phyloP scores from a whole-genome alignment of 2,888 invertebrate genomes.

The Myopa testacea region DNA sequence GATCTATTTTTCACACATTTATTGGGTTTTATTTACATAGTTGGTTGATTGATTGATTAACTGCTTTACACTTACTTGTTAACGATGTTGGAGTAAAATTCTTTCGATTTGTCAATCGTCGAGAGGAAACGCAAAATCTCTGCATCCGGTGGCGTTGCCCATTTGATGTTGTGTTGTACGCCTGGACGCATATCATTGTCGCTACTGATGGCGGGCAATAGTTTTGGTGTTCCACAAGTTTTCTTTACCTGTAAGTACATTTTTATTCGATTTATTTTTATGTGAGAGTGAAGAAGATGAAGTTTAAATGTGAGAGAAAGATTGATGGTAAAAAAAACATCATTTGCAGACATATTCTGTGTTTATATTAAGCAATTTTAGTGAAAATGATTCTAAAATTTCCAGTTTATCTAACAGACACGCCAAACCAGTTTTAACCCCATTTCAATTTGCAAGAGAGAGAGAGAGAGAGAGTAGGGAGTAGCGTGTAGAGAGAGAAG shows the following conservation, averaged over 20 bases:
- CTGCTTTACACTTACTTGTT: conserved; percentile 71
- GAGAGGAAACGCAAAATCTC: conserved; percentile 76
- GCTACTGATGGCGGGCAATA: conserved; percentile 61
- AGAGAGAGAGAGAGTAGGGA: too few species aligned
- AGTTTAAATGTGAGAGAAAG: background rate
- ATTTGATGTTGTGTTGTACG: conserved; percentile 71
- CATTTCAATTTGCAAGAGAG: too few species aligned
- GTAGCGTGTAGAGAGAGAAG: too few species aligned
- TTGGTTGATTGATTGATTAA: too few species aligned
- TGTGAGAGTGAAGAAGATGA: background rate
- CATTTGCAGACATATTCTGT: too few species aligned
- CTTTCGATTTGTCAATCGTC: conserved; percentile 78
- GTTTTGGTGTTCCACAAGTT: conserved; percentile 69
- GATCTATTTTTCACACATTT: too few species aligned
- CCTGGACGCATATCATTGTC: conserved; percentile 60
- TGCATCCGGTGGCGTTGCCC: conserved; percentile 75
- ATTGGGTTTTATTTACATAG: too few species aligned
- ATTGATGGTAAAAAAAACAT: too few species aligned
- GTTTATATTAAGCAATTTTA: too few species aligned
- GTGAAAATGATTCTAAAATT: too few species aligned
- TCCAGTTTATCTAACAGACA: too few species aligned
- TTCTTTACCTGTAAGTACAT: conserved; percentile 70
- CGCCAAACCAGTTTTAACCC: too few species aligned
- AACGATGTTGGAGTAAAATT: conserved; percentile 85
- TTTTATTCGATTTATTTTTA: background rate